A percentile compares a stretch with the other conserved stretches of the same genome.
Conservation (phyloP, 2,113 vertebrate genomes). For the Grallaria varia region DNA sequence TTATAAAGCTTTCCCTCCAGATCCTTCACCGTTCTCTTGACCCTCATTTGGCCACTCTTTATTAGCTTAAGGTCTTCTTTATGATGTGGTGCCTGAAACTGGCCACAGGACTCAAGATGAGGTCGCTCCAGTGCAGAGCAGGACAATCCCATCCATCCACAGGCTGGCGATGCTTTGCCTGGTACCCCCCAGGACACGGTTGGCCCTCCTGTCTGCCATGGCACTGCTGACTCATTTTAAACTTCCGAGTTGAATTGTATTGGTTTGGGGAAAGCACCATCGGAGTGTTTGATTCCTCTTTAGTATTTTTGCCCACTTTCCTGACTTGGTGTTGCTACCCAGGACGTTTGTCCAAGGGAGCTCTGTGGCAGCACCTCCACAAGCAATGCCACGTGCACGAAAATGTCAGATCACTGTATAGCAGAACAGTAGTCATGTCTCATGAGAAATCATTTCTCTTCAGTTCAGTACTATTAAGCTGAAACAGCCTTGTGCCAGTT, state of each 20-base stretch:
- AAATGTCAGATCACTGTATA: neutral
- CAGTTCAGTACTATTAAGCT: neutral
- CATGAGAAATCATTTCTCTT: neutral
- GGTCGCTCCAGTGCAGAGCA: neutral
- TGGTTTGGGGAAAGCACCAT: neutral
- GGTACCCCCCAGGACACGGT: neutral
- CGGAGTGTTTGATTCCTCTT: neutral
- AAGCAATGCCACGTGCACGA: neutral
- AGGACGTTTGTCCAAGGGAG: neutral
- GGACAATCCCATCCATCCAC: neutral
- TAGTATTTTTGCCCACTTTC: neutral
- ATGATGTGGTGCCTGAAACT: neutral
- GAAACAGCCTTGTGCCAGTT: neutral
- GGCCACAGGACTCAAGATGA: neutral
- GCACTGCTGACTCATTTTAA: neutral
- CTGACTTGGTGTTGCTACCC: neutral
- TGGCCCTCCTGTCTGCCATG: neutral
- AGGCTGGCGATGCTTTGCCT: neutral
- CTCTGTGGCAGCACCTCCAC: neutral
- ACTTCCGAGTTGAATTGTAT: neutral
- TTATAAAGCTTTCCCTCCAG: neutral
- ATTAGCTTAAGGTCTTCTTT: neutral
- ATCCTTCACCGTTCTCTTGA: neutral
- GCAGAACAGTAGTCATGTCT: fast-evolving
- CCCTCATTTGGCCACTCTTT: neutral